Evolutionary conservation across 2,113 vertebrate genomes (phyloP), one percentile per base, ranked within the genome.

Genomic region (Austrofundulus limnaeus): DNA sequence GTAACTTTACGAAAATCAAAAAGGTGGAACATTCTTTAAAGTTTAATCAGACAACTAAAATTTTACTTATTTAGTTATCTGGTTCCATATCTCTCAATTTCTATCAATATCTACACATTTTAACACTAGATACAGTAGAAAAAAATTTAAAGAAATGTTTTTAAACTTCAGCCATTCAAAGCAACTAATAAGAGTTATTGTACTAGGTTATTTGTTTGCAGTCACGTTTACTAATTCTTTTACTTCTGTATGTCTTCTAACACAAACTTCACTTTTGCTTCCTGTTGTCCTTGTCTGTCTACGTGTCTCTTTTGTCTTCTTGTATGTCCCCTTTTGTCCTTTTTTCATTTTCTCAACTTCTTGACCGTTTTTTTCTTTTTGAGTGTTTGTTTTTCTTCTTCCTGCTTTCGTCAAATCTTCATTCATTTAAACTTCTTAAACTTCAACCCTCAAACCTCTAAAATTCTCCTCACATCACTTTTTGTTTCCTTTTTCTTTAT

Each of bases 281-380:
- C 75, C 60, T 77, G 86, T 83, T 82, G 81, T 88, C 80, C 46
- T 83, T 57, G 78, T 90, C 77, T 72, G 82, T 87, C 80, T 81
- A 41, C 51, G 28, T 56, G 59, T 81, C 63, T 80, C 50, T 59
- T 75, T 81, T 77, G 78, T 86, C 57, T 66, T 47, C 62, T 48
- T 76, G 56, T 80, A 71, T 81, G 46, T 82, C 53, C 67, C 62
- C 24, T 66, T 49, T 78, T 76, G 2, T 72, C 61, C 53, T 78
- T 39, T 77, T 37, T 49, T 73, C 61, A 41, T 61, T 62, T 81
- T 31, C 57, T 78, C 47, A 81, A 59, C 72, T 78, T 20, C 39
- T 59, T 85, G 63, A 77, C 47, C 58, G 54, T 72, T 72, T 34
- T 37, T 60, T 34, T 70, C 37, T 82, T 77, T 81, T 78, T 70